Conservation (phyloP, 2,888 invertebrate species). For the Trachelus tabidus region DNA sequence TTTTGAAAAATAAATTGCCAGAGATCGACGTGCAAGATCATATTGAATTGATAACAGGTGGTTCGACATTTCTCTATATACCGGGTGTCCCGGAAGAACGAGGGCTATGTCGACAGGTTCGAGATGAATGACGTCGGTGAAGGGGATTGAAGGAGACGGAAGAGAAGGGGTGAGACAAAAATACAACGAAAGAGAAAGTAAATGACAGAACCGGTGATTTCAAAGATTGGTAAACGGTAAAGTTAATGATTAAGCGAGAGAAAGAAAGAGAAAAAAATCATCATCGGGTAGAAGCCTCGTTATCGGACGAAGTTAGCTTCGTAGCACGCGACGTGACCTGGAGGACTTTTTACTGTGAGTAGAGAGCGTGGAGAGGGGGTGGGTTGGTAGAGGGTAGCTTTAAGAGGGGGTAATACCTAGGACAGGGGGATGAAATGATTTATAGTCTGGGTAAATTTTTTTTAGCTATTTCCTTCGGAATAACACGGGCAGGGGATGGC, state of each 20-base stretch:
- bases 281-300: slow-evolving; percentile 2
- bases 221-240: neutral
- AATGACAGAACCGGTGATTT: neutral
- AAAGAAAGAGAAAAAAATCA: neutral
- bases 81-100: neutral
- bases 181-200: neutral
- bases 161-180: neutral
- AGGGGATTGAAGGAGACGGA: neutral
- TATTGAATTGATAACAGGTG: neutral
- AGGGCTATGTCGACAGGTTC: neutral
- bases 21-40: neutral
- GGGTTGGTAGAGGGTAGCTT: neutral
- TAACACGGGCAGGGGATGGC: slow-evolving; percentile 39
- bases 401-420: slow-evolving; percentile 10
- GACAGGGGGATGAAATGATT: slow-evolving; percentile 47
- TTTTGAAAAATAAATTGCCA: neutral
- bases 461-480: slow-evolving; percentile 52
- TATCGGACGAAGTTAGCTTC: slow-evolving; percentile 2
- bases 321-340: slow-evolving; percentile 1
- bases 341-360: neutral
- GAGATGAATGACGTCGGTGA: neutral
- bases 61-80: neutral
- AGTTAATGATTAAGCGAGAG: neutral
- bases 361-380: neutral
- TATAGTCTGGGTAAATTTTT: slow-evolving; percentile 42